phyloP scores from a whole-genome alignment of 1,140 invertebrate species.

The Drosophila asahinai region DNA sequence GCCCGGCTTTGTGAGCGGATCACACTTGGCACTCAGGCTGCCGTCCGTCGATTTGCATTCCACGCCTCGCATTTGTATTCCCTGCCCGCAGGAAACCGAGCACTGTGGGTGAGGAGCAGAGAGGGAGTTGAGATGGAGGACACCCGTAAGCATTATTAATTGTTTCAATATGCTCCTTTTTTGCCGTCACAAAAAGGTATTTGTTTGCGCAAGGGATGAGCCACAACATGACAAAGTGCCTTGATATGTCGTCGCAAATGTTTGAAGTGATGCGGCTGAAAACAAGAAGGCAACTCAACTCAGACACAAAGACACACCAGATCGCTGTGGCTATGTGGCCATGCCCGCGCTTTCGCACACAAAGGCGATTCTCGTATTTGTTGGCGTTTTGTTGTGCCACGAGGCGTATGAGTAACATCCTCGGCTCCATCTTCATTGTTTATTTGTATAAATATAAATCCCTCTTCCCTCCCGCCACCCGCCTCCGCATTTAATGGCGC shows the following conservation, averaged over 20 bases:
- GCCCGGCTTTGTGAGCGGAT: conserved; percentile 87
- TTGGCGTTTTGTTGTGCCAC: conserved; percentile 50
- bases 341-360: conserved; percentile 58
- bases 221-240: conserved; percentile 55
- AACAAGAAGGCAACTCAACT: conserved; percentile 19
- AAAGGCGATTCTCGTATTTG: conserved; percentile 66
- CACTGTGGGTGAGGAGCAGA: conserved; percentile 88
- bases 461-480: conserved; percentile 1
- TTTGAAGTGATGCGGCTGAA: conserved; percentile 22
- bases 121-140: too few species aligned
- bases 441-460: conserved; percentile 32
- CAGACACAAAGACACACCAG: conserved; percentile 9
- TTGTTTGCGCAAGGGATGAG: conserved; percentile 66
- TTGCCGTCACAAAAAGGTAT: conserved; percentile 56
- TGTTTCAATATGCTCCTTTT: conserved; percentile 71
- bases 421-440: conserved; percentile 44
- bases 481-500: conserved; percentile 50
- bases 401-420: conserved; percentile 62
- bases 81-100: conserved; percentile 94
- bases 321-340: background rate
- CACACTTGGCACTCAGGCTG: conserved; percentile 86
- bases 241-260: conserved; percentile 10
- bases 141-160: conserved; percentile 70
- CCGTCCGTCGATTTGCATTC: conserved; percentile 88
- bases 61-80: conserved; percentile 92